Conservation (phyloP, 2,888 invertebrate genomes). For the Hyles lineata region DNA sequence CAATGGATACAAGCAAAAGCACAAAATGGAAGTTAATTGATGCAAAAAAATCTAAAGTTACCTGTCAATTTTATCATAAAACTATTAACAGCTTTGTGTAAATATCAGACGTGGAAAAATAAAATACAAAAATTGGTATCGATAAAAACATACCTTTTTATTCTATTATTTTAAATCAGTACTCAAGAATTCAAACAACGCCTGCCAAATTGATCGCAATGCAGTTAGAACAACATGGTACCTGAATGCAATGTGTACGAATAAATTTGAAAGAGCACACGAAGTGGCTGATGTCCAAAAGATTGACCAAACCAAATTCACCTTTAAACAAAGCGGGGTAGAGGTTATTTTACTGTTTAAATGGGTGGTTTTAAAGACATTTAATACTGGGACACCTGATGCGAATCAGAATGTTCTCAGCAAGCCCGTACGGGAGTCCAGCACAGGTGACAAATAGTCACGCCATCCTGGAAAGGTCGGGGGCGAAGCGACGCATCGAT, state of each 20-base stretch:
- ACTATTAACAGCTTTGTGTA: constrained; percentile 20
- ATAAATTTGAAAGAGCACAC: constrained; percentile 60
- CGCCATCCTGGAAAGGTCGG: constrained; percentile 77
- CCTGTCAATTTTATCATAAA: constrained; percentile 27
- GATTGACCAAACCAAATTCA: constrained; percentile 35
- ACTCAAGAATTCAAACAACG: constrained; percentile 71
- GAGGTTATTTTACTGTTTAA: constrained; percentile 40
- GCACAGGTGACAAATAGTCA: constrained; percentile 84
- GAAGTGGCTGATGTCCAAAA: constrained; percentile 40
- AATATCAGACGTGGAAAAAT: neutral
- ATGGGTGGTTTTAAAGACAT: constrained; percentile 43
- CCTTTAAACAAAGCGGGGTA: constrained; percentile 37
- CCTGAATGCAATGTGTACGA: constrained; percentile 69
- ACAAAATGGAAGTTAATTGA: constrained; percentile 26
- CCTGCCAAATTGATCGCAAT: constrained; percentile 76
- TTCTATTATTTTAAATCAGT: constrained; percentile 42
- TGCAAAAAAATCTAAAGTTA: constrained; percentile 7
- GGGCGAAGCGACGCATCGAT: constrained; percentile 75
- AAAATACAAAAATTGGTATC: constrained; percentile 3
- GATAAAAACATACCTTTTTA: constrained; percentile 18
- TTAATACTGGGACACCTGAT: constrained; percentile 59
- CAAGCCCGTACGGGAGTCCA: constrained; percentile 80
- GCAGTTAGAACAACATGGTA: constrained; percentile 75
- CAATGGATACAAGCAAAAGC: constrained; percentile 4
- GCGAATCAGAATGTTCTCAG: constrained; percentile 79